Conservation (phyloP, 37 sponge, comb jelly and placozoan genomes). For the Geodia barretti region DNA sequence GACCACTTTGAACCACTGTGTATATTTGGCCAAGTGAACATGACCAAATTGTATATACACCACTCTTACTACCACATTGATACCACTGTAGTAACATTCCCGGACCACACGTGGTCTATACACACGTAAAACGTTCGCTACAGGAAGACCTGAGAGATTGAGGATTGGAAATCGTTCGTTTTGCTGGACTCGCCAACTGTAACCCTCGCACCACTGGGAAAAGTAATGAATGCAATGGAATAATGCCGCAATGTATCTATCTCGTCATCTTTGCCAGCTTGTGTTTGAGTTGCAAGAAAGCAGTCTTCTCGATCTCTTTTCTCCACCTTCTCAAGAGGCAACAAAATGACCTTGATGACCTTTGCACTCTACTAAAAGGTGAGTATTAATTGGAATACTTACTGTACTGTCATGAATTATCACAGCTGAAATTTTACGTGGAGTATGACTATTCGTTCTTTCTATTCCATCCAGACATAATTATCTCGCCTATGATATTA, state of each 20-base stretch:
- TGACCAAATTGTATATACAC: too few species aligned
- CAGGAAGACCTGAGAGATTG: neutral
- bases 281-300: neutral
- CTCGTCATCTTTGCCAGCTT: neutral
- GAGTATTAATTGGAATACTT: too few species aligned
- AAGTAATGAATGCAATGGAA: neutral
- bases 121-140: neutral
- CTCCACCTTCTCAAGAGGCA: neutral
- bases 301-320: constrained; percentile 25
- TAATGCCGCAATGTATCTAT: neutral
- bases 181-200: neutral
- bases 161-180: neutral
- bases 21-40: too few species aligned
- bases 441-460: too few species aligned
- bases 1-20: too few species aligned
- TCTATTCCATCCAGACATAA: too few species aligned
- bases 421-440: too few species aligned
- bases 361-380: constrained; percentile 23
- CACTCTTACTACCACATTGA: too few species aligned
- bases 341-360: neutral
- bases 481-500: too few species aligned
- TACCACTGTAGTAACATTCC: neutral
- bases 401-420: too few species aligned
- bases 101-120: too few species aligned
- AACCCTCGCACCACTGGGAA: neutral